A percentile compares a stretch with the other conserved stretches of the same genome.
phyloP scores from a whole-genome alignment of 2,888 invertebrate species.

The Apamea epomidion region DNA sequence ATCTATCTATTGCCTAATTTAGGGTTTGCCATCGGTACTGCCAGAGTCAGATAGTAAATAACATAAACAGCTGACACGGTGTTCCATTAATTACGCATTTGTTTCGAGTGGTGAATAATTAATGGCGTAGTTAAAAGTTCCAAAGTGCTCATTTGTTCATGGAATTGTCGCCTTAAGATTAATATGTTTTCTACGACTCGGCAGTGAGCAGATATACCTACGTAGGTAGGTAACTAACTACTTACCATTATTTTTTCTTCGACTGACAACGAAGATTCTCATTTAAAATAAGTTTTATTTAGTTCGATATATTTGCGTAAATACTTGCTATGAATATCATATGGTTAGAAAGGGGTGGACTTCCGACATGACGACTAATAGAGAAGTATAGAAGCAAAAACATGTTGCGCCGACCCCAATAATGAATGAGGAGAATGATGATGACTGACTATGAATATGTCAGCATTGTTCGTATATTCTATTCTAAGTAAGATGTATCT shows the following conservation, averaged over 20 bases:
- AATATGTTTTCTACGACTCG: constrained; percentile 28
- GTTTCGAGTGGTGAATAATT: constrained; percentile 42
- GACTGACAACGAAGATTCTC: not conserved
- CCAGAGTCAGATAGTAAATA: constrained; percentile 14
- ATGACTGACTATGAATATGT: too few relatives aligned
- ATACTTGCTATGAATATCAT: not conserved
- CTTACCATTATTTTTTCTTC: not conserved
- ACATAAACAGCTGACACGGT: constrained; percentile 19
- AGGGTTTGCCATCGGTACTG: constrained; percentile 25
- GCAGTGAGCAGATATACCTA: not conserved
- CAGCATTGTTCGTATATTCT: constrained; percentile 4
- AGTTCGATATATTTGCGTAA: constrained; percentile 5
- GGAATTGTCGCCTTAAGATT: constrained; percentile 24
- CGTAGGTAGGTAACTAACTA: not conserved
- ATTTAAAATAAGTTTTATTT: constrained; percentile 21
- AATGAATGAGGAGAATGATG: too few relatives aligned
- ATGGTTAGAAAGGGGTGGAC: too few relatives aligned
- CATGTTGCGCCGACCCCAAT: too few relatives aligned
- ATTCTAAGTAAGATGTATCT: constrained; percentile 3
- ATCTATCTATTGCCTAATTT: constrained; percentile 41
- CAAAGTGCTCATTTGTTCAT: constrained; percentile 44
- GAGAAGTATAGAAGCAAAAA: too few relatives aligned
- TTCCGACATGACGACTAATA: too few relatives aligned
- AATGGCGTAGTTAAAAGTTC: constrained; percentile 45
- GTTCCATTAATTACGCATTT: constrained; percentile 44